Conservation (phyloP, 2,797 vertebrate species). For the Pseudochirops cupreus region DNA sequence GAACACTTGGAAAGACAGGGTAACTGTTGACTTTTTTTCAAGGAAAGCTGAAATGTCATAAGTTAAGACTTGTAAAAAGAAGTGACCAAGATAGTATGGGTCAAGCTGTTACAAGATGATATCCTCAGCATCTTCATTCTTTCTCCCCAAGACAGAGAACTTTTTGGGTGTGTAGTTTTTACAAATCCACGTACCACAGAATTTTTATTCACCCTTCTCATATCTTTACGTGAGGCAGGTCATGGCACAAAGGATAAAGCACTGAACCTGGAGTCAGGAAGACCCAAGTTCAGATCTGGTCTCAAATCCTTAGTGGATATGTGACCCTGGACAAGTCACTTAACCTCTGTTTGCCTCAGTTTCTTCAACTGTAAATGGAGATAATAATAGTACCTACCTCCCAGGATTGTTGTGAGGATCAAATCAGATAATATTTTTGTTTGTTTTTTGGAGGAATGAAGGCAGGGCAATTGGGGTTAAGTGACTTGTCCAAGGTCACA, state of each 20-base stretch:
- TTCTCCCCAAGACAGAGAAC: background rate
- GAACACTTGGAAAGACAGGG: slow-evolving; percentile 62
- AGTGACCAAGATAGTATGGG: slow-evolving; percentile 63
- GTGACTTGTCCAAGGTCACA: no score
- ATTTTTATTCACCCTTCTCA: background rate
- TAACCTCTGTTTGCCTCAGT: no score
- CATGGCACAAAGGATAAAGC: background rate
- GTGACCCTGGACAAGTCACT: no score
- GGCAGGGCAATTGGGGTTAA: no score
- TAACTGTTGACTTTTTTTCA: slow-evolving; percentile 69
- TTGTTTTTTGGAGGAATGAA: no score
- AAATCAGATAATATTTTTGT: background rate
- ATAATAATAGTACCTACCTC: background rate
- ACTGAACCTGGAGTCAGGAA: background rate
- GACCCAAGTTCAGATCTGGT: background rate
- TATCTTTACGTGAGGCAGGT: background rate
- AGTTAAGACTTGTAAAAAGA: slow-evolving; percentile 73
- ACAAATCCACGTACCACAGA: slow-evolving; percentile 19
- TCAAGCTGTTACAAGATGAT: background rate
- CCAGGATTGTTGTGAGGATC: background rate
- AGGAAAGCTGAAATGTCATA: slow-evolving; percentile 69
- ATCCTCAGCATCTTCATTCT: background rate
- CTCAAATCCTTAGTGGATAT: no score
- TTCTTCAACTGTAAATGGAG: background rate
- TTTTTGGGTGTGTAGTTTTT: background rate